Evolutionary conservation across 1,140 invertebrate genomes (phyloP).

Genomic region (Bombus affinis): DNA sequence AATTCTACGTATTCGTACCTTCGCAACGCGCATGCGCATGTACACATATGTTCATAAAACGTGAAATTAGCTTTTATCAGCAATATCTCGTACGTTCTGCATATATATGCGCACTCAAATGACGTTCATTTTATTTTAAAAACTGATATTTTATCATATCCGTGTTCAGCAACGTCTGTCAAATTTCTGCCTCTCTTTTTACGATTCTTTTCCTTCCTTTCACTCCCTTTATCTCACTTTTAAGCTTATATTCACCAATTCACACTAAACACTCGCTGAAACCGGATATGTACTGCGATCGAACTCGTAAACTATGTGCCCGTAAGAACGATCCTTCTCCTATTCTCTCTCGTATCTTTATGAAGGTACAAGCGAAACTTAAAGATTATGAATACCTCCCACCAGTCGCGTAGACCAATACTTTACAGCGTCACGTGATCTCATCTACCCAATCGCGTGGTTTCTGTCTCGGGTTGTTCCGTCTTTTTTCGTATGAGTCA

Average conservation of each 20-base stretch:
- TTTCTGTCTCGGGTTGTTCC: not conserved
- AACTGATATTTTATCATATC: not conserved
- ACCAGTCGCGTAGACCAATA: slow-evolving; percentile 12
- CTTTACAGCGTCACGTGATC: not conserved
- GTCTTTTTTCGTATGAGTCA: not conserved
- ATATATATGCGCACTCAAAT: slow-evolving; percentile 26
- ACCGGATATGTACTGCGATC: slow-evolving; percentile 29
- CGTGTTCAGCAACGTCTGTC: not conserved
- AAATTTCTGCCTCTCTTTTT: not conserved
- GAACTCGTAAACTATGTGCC: slow-evolving; percentile 33
- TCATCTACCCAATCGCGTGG: not conserved
- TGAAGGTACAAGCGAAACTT: slow-evolving; percentile 23
- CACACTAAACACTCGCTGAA: slow-evolving; percentile 33
- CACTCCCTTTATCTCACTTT: not conserved
- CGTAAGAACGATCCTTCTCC: slow-evolving; percentile 5
- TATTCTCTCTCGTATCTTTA: slow-evolving; percentile 18
- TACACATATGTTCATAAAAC: slow-evolving; percentile 27
- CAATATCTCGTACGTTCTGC: slow-evolving; percentile 24
- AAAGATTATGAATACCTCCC: slow-evolving; percentile 11
- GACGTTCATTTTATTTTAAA: slow-evolving; percentile 18
- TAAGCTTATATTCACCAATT: not conserved
- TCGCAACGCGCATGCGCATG: slow-evolving; percentile 34
- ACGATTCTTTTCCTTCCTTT: not conserved
- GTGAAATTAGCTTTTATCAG: slow-evolving; percentile 27
- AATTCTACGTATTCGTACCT: slow-evolving; percentile 2